Conservation (phyloP, 2,797 vertebrate genomes). For the Melanotaenia nigrans region DNA sequence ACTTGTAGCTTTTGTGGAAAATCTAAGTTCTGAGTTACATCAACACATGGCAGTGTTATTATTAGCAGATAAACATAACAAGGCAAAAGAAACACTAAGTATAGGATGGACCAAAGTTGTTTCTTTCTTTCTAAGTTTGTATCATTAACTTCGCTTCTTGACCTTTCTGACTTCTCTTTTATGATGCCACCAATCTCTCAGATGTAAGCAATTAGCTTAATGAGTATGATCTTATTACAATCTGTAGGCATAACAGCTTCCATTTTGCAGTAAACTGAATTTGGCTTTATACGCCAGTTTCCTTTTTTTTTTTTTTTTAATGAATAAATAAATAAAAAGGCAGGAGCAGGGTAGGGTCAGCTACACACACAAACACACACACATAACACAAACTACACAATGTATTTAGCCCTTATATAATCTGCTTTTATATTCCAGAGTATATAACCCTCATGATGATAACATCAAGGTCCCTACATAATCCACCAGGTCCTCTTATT, state of each 20-base stretch:
- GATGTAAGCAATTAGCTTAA: constrained; percentile 53
- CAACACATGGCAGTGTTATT: constrained; percentile 3
- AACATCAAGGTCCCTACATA: constrained; percentile 42
- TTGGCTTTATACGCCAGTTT: background rate
- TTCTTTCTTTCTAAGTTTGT: background rate
- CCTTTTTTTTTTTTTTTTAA: background rate
- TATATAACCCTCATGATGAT: constrained; percentile 34
- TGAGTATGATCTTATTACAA: constrained; percentile 33
- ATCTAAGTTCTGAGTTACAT: constrained; percentile 25
- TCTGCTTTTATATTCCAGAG: constrained; percentile 31
- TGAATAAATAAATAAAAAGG: background rate
- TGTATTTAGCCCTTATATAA: background rate
- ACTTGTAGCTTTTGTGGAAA: constrained; percentile 21
- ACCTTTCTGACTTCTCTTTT: constrained; percentile 11
- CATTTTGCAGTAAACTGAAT: background rate
- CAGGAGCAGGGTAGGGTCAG: background rate
- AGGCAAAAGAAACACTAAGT: constrained; percentile 1
- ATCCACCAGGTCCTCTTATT: constrained; percentile 34
- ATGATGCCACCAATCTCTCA: constrained; percentile 26
- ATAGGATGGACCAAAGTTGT: background rate
- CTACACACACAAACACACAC: background rate
- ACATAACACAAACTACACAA: too few species aligned
- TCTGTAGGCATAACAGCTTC: constrained; percentile 7
- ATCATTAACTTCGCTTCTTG: constrained; percentile 9
- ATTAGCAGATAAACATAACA: background rate